phyloP scores from a whole-genome alignment of 2,113 vertebrate genomes.

The Redunca redunca region DNA sequence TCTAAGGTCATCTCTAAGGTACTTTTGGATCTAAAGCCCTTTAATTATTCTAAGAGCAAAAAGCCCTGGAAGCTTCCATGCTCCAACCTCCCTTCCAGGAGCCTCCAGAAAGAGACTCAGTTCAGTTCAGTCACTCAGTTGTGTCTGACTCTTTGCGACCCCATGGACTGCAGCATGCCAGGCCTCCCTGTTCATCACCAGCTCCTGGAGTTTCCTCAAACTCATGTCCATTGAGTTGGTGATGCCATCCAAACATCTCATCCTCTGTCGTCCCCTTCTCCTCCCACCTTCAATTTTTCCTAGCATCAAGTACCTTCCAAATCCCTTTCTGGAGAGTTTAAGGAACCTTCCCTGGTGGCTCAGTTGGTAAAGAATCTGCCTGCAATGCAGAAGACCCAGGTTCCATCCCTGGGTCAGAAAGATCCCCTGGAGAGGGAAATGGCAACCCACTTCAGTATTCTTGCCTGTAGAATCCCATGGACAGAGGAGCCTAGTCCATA shows the following conservation, averaged over 20 bases:
- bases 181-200: not conserved
- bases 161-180: not conserved
- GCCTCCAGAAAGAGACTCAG: not conserved
- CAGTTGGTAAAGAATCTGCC: not conserved
- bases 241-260: not conserved
- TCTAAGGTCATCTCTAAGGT: not conserved
- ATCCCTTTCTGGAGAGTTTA: not conserved
- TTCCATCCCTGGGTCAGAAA: not conserved
- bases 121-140: not conserved
- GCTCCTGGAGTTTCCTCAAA: not conserved
- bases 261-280: not conserved
- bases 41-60: not conserved
- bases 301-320: not conserved
- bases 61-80: not conserved
- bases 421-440: not conserved
- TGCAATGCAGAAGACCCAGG: not conserved
- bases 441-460: not conserved
- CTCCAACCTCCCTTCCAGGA: not conserved
- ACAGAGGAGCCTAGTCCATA: not conserved
- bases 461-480: not conserved
- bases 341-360: not conserved
- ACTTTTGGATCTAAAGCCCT: not conserved
- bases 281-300: not conserved
- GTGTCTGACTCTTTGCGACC: rapidly evolving
- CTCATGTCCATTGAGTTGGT: not conserved